A percentile compares a stretch with the other conserved stretches of the same genome.
These are phyloP conservation scores for Piezodorus guildinii DNA, from an alignment of 1,140 invertebrate genomes.

Conservation along the genomic window DNA sequence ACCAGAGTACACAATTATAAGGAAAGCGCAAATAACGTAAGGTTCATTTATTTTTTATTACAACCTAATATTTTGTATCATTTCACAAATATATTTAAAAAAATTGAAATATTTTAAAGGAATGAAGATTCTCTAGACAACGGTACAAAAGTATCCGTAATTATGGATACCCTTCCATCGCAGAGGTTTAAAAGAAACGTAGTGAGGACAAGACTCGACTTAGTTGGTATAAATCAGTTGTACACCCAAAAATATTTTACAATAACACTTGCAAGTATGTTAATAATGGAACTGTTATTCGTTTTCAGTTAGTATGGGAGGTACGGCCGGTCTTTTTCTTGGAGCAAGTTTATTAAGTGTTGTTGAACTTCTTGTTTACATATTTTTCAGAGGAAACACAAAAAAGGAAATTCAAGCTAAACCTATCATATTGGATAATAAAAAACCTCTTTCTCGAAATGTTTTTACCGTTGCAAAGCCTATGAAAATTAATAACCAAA, in stretches of 20 bases:
- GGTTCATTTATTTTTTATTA: background rate
- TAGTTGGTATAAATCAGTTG: constrained; percentile 43
- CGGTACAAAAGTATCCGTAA: constrained; percentile 36
- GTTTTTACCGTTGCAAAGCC: no score
- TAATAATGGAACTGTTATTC: background rate
- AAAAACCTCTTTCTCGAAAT: no score
- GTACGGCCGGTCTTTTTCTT: constrained; percentile 47
- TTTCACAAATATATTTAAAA: no score
- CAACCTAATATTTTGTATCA: background rate
- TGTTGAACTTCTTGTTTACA: constrained; percentile 43
- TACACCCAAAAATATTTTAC: background rate
- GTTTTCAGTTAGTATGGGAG: constrained; percentile 46
- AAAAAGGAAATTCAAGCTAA: background rate
- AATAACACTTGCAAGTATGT: background rate
- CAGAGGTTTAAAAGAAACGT: constrained; percentile 48
- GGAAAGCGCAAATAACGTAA: constrained; percentile 12
- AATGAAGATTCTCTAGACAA: constrained; percentile 9
- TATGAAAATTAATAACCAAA: no score
- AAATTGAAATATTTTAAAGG: background rate
- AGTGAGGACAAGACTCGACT: constrained; percentile 45
- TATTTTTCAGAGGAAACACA: background rate
- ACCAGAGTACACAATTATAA: constrained; percentile 36
- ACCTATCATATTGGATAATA: no score
- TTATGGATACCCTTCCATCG: constrained; percentile 42
- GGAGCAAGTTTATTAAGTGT: constrained; percentile 49